A percentile compares a stretch with the other conserved stretches of the same genome.
phyloP scores from a whole-genome alignment of 92 coral and sea anemone genomes.

The Epizoanthus scotinus region DNA sequence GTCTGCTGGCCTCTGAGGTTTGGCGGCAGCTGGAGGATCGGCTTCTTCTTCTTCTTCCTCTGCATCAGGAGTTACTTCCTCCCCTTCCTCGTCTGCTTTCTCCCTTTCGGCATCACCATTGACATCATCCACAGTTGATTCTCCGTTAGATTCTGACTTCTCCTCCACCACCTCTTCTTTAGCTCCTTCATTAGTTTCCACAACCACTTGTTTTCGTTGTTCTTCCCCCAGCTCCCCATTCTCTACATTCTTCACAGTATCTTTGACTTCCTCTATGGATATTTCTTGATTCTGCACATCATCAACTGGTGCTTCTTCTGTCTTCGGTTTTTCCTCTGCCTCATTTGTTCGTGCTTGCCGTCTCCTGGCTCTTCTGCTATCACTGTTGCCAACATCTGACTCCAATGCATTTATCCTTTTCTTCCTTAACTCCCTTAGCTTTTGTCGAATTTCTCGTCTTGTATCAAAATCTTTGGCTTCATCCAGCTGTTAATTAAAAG shows the following conservation, averaged over 20 bases:
- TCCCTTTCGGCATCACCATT: conserved; percentile 51
- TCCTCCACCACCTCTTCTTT: conserved; percentile 31
- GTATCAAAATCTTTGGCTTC: conserved; percentile 81
- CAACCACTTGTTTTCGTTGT: conserved; percentile 29
- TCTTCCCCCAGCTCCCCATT: conserved; percentile 50
- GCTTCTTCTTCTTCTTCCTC: conserved; percentile 57
- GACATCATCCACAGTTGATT: conserved; percentile 14
- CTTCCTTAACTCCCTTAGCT: conserved; percentile 80
- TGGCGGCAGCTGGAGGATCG: conserved; percentile 38
- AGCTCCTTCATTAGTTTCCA: conserved; percentile 43
- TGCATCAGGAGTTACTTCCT: conserved; percentile 14
- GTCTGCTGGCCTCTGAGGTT: conserved; percentile 44
- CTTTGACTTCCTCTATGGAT: conserved; percentile 37
- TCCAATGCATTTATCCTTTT: conserved; percentile 79
- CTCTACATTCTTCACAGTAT: conserved; percentile 56
- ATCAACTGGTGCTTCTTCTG: conserved; percentile 11
- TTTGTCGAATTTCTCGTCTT: conserved; percentile 85
- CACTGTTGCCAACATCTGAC: conserved; percentile 51
- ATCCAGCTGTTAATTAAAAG: conserved; percentile 71
- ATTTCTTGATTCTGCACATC: background rate
- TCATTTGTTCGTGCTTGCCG: conserved; percentile 40
- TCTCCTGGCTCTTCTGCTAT: conserved; percentile 52
- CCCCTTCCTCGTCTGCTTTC: conserved; percentile 41
- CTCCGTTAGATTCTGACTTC: conserved; percentile 21
- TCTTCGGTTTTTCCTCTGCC: conserved; percentile 45